Percentiles rank a stretch among this genome's conserved stretches.
Evolutionary conservation across 2,888 invertebrate species (phyloP).

Genomic region (Drosophila anomalata): DNA sequence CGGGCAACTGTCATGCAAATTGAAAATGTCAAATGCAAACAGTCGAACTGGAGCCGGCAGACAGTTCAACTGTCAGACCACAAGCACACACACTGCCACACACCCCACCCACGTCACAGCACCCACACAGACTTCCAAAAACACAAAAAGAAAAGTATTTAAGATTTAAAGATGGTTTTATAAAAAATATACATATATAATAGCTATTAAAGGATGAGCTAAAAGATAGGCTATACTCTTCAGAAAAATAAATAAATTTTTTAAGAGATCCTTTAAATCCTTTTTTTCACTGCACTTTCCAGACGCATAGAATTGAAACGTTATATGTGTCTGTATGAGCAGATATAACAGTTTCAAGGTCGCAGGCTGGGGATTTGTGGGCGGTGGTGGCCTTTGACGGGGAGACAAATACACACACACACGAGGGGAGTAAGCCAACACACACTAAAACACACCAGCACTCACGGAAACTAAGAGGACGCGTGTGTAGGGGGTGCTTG

Average conservation of each 20-base stretch:
- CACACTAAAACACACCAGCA: no score
- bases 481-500: constrained; percentile 9
- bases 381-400: constrained; percentile 16
- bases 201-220: no score
- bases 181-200: no score
- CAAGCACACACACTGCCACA: constrained; percentile 44
- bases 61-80: constrained; percentile 68
- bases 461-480: neutral
- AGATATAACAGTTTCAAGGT: constrained; percentile 41
- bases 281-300: constrained; percentile 3
- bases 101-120: constrained; percentile 12
- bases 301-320: constrained; percentile 23
- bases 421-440: neutral
- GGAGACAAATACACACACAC: neutral
- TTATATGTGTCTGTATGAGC: constrained; percentile 13
- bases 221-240: no score
- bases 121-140: neutral
- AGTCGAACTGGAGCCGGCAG: constrained; percentile 46
- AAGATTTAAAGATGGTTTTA: no score
- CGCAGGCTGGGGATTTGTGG: constrained; percentile 27
- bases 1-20: constrained; percentile 70
- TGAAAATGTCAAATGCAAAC: constrained; percentile 78
- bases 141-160: neutral
- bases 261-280: neutral
- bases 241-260: neutral